Conservation (phyloP, 2,888 invertebrate species). For the Microctonus brassicae region DNA sequence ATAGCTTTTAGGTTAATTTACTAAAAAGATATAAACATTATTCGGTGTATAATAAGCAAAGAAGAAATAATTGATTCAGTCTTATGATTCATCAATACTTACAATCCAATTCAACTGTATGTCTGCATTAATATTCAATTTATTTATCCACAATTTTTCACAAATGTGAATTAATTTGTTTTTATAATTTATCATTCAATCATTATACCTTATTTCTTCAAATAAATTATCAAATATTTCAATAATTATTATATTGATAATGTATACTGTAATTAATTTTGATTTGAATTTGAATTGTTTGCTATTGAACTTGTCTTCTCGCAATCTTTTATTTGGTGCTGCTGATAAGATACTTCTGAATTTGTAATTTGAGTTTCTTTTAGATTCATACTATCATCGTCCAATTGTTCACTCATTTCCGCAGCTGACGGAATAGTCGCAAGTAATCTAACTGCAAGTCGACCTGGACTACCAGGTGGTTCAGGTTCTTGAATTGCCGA, state of each 20-base stretch:
- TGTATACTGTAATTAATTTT: too few species aligned
- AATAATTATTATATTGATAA: too few species aligned
- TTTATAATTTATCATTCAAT: too few species aligned
- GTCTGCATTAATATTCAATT: neutral
- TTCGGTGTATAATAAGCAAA: constrained; percentile 2
- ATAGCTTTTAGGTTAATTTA: neutral
- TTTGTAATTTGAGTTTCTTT: neutral
- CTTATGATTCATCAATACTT: constrained; percentile 32
- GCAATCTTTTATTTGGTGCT: too few species aligned
- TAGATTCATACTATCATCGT: constrained; percentile 71
- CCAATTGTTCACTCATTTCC: constrained; percentile 79
- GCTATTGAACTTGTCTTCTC: too few species aligned
- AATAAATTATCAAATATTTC: too few species aligned
- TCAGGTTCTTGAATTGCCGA: constrained; percentile 85
- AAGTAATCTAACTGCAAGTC: constrained; percentile 74
- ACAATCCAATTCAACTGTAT: neutral
- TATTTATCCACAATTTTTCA: too few species aligned
- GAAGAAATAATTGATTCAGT: constrained; percentile 21
- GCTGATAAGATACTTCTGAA: neutral
- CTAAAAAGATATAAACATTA: neutral
- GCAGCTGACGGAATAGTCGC: constrained; percentile 83
- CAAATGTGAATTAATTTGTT: too few species aligned
- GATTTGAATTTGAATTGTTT: too few species aligned
- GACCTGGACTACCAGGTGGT: constrained; percentile 74
- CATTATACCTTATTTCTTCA: too few species aligned